phyloP scores from a whole-genome alignment of 2,888 invertebrate genomes.

The Hofmannophila pseudospretella region DNA sequence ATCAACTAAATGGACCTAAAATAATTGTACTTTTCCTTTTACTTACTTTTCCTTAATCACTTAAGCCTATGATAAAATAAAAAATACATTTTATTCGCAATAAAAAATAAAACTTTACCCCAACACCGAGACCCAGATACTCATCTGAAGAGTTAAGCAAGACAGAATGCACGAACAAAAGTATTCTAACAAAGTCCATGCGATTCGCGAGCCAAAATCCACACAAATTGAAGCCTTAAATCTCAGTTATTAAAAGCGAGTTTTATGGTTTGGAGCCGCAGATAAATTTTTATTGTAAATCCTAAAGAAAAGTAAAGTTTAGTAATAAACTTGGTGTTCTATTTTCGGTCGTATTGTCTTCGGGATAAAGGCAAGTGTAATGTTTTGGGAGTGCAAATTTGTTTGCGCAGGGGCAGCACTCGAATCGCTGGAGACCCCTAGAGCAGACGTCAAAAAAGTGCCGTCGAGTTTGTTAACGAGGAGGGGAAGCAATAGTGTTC shows the following conservation, averaged over 20 bases:
- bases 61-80: slow-evolving; percentile 3
- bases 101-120: slow-evolving; percentile 15
- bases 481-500: slow-evolving; percentile 54
- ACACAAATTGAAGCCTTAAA: slow-evolving; percentile 37
- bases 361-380: slow-evolving; percentile 21
- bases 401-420: slow-evolving; percentile 33
- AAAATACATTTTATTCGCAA: slow-evolving; percentile 11
- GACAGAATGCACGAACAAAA: slow-evolving; percentile 47
- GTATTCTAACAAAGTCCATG: slow-evolving; percentile 27
- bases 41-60: not conserved
- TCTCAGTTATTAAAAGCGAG: slow-evolving; percentile 27
- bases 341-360: slow-evolving; percentile 37
- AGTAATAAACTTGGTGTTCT: slow-evolving; percentile 15
- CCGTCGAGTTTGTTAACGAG: slow-evolving; percentile 65
- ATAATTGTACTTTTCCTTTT: not conserved
- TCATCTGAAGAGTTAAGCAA: slow-evolving; percentile 52
- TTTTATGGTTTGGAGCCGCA: slow-evolving; percentile 27
- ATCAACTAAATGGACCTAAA: not conserved
- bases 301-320: slow-evolving; percentile 25
- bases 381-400: slow-evolving; percentile 27
- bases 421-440: slow-evolving; percentile 58
- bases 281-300: slow-evolving; percentile 34
- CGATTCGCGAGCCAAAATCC: slow-evolving; percentile 11
- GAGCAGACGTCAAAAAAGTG: slow-evolving; percentile 70
- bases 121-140: slow-evolving; percentile 47